Conservation (phyloP, 2,888 invertebrate species). For the Erebia aethiops region DNA sequence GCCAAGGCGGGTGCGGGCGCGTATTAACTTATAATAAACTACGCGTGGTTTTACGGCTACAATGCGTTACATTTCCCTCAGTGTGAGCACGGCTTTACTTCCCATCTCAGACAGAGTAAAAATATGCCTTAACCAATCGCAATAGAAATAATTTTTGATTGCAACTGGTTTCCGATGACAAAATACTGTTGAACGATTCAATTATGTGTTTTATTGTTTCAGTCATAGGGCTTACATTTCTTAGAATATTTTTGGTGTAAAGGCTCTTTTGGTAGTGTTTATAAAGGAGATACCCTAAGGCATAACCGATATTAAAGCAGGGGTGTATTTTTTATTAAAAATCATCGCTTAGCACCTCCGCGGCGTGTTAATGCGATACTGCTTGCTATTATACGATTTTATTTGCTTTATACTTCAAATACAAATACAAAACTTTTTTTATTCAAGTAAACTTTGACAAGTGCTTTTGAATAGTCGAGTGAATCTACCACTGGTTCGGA, state of each 20-base stretch:
- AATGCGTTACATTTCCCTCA: slow-evolving; percentile 53
- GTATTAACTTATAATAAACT: slow-evolving; percentile 81
- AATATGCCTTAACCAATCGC: not conserved
- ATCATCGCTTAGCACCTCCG: slow-evolving; percentile 66
- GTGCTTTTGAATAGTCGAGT: too few relatives aligned
- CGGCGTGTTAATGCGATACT: slow-evolving; percentile 46
- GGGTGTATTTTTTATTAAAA: slow-evolving; percentile 74
- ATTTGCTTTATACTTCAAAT: slow-evolving; percentile 39
- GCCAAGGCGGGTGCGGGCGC: slow-evolving; percentile 62
- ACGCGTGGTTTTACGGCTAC: slow-evolving; percentile 64
- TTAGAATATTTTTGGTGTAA: slow-evolving; percentile 6
- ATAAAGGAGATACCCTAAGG: slow-evolving; percentile 54
- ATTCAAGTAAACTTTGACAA: too few relatives aligned
- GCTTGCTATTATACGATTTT: slow-evolving; percentile 40
- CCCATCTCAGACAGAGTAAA: slow-evolving; percentile 18
- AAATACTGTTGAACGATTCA: not conserved
- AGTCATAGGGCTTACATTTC: slow-evolving; percentile 29
- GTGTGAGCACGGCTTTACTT: slow-evolving; percentile 45
- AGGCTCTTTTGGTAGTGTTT: slow-evolving; percentile 34
- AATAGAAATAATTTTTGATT: slow-evolving; percentile 22
- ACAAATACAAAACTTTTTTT: not conserved
- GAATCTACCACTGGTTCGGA: too few relatives aligned
- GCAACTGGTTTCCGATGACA: not conserved
- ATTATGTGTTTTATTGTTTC: slow-evolving; percentile 7
- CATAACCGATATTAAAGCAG: slow-evolving; percentile 67